Percentiles rank a stretch among this genome's conserved stretches.
These are phyloP conservation scores for Callithrix jacchus DNA, from an alignment of 2,113 vertebrate genomes.

Conservation along the genomic window DNA sequence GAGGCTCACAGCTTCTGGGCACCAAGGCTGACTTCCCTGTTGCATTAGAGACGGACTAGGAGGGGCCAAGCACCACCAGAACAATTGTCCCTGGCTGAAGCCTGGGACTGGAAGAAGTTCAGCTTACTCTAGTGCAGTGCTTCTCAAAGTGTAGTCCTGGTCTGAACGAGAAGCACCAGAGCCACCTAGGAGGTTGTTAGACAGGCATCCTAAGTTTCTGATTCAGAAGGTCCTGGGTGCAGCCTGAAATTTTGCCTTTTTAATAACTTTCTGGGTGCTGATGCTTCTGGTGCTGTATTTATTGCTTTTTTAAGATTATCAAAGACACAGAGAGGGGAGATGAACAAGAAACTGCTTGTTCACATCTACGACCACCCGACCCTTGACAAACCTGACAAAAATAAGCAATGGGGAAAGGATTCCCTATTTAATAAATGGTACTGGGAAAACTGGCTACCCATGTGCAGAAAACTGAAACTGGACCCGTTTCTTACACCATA, in stretches of 20 bases:
- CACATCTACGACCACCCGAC: no score
- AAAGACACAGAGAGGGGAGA: neutral
- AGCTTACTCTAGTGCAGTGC: neutral
- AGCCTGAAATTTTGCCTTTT: neutral
- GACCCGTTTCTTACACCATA: no score
- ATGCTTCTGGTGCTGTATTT: neutral
- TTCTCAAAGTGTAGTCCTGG: neutral
- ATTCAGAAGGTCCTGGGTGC: neutral
- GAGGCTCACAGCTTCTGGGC: neutral
- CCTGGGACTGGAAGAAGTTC: neutral
- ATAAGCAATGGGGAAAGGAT: no score
- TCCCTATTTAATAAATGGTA: no score
- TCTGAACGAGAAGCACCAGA: neutral
- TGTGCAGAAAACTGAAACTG: no score
- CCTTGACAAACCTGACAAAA: no score
- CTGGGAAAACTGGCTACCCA: no score
- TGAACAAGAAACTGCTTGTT: neutral
- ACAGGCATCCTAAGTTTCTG: neutral
- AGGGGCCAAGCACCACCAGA: neutral
- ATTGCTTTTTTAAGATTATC: neutral
- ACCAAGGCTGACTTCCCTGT: neutral
- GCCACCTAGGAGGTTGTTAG: neutral
- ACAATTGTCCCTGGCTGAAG: neutral
- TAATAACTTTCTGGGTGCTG: neutral
- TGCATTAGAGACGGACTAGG: neutral